phyloP scores from a whole-genome alignment of 1,140 invertebrate species.

The Antheraea mylitta region DNA sequence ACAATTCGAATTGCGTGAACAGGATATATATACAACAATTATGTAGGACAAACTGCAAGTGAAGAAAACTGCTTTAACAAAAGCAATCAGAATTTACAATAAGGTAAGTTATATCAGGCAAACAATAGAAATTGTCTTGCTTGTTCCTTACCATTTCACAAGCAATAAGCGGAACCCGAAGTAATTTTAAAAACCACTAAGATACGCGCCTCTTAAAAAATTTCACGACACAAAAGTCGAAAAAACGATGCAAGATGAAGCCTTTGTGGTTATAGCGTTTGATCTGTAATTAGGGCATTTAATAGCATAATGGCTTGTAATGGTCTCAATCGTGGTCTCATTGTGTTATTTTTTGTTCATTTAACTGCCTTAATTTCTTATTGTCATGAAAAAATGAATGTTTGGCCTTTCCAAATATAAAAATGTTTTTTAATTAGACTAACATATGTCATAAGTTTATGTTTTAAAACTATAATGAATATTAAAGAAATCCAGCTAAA shows the following conservation, averaged over 20 bases:
- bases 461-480: background rate
- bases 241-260: conserved; percentile 58
- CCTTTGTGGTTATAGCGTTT: conserved; percentile 68
- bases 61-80: background rate
- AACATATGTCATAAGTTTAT: background rate
- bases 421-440: background rate
- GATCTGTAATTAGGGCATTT: conserved; percentile 72
- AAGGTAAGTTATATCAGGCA: background rate
- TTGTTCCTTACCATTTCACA: conserved; percentile 17
- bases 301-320: conserved; percentile 66
- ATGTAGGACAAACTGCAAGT: background rate
- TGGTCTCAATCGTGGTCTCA: conserved; percentile 60
- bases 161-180: conserved; percentile 39
- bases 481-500: background rate
- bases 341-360: conserved; percentile 47
- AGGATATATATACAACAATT: no score
- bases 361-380: conserved; percentile 42
- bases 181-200: conserved; percentile 65
- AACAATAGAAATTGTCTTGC: conserved; percentile 1
- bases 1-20: no score
- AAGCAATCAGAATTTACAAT: background rate
- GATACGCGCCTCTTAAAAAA: conserved; percentile 45
- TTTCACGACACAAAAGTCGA: conserved; percentile 65
- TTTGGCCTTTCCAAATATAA: background rate
- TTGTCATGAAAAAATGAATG: conserved; percentile 15